Percentiles rank a stretch among this genome's conserved stretches.
Conservation (phyloP, 2,113 vertebrate genomes). For the Eonycteris spelaea region DNA sequence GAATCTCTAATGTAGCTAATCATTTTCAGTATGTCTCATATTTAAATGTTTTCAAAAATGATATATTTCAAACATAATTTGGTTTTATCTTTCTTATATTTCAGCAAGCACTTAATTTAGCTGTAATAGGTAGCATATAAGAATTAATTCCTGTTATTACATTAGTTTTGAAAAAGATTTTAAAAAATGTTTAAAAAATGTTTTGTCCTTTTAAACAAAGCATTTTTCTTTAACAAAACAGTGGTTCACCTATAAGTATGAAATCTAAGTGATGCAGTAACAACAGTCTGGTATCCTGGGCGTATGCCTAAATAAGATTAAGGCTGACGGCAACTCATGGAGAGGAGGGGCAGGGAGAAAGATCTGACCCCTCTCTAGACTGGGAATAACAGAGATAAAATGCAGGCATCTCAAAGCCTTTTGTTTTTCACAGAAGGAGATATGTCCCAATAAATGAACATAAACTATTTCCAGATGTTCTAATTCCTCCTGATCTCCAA, state of each 20-base stretch:
- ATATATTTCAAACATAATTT: neutral
- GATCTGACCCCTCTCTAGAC: neutral
- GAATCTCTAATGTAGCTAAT: conserved; percentile 1
- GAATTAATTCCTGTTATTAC: neutral
- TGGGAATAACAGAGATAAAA: neutral
- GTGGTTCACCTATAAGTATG: neutral
- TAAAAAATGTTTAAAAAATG: neutral
- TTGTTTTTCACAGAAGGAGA: neutral
- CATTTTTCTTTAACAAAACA: neutral
- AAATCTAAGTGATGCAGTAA: neutral
- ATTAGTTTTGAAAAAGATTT: neutral
- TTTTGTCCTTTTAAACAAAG: neutral
- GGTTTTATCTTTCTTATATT: neutral
- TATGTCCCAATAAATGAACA: neutral
- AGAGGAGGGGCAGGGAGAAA: neutral
- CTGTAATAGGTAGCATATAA: neutral
- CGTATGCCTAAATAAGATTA: neutral
- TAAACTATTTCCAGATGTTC: neutral
- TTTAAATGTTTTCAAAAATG: conserved; percentile 38
- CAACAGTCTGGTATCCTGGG: neutral
- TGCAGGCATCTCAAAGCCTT: neutral
- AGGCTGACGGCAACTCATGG: neutral
- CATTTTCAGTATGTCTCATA: neutral
- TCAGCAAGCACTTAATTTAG: neutral
- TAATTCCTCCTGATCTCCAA: neutral